Conservation (phyloP, 2,888 invertebrate species). For the Drosophila subsilvestris region DNA sequence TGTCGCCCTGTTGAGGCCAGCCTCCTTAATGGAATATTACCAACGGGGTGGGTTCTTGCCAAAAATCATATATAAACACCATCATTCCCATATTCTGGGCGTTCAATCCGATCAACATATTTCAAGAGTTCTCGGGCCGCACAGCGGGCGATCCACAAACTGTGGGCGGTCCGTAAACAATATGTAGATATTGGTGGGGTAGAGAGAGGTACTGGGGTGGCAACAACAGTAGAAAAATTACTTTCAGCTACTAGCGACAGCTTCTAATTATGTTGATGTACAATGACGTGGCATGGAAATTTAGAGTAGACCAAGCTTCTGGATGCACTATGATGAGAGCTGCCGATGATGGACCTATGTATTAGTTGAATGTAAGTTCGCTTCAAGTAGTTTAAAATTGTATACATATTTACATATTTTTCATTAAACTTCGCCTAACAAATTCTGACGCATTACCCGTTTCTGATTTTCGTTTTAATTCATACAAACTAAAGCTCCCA, state of each 20-base stretch:
- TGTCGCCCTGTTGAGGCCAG: constrained; percentile 57
- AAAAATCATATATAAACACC: constrained; percentile 60
- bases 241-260: constrained; percentile 66
- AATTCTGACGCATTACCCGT: background rate
- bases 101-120: constrained; percentile 62
- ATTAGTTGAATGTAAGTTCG: too few relatives aligned
- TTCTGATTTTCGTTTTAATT: too few relatives aligned
- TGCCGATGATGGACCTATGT: constrained; percentile 20
- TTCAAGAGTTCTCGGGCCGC: constrained; percentile 56
- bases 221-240: constrained; percentile 67
- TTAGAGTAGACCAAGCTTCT: constrained; percentile 7
- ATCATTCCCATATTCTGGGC: constrained; percentile 28
- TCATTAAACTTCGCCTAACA: background rate
- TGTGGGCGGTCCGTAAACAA: constrained; percentile 45
- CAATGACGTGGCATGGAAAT: constrained; percentile 13
- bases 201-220: constrained; percentile 10
- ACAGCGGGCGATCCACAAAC: constrained; percentile 56
- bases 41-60: constrained; percentile 62
- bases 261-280: constrained; percentile 72
- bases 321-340: constrained; percentile 15
- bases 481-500: constrained; percentile 2
- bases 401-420: constrained; percentile 3
- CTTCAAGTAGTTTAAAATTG: constrained; percentile 12
- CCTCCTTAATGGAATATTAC: constrained; percentile 70
- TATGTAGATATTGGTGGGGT: constrained; percentile 12